Evolutionary conservation across 2,797 vertebrate species (phyloP), one percentile per base, ranked within the genome.

Genomic region (Myripristis jacobus): DNA sequence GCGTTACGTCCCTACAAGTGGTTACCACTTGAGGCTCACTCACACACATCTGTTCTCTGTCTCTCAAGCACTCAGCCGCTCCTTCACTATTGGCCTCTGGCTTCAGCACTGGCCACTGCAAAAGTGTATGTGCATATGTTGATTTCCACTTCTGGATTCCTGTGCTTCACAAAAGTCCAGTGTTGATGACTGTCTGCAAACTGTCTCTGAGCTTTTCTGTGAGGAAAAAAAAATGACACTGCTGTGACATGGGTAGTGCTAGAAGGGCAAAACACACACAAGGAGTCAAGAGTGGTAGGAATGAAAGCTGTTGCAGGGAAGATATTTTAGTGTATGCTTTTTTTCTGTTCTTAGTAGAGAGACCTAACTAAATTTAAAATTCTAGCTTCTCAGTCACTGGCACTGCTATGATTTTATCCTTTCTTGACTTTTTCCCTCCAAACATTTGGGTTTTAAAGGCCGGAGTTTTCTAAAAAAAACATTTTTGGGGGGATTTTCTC

Each of bases 11-110:
- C 66, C 71, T 68, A 77, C 66, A 77, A 83, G 83, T 77, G 68
- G 67, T 65, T 80, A 63, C 68, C 80, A 72, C 85, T 89, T 75
- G 55, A 83, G 86, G 62, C 52, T 66, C 80, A 41, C 84, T 82
- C 79, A 73, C 60, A 80, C 86, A 88, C 80, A 86, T n/a, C n/a
- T 89, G 88, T 88, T 91, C 75, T 87, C 89, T 83, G 81, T 86
- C 75, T 78, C 5, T 69, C 62, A 48, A 77, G 70, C 59, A 54
- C 79, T 82, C 77, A 54, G 66, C 64, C 66, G 75, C 79, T 77
- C 60, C 73, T 70, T 56, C 41, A 16, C 63, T 75, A 62, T 70
- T 71, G 73, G 69, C 82, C 84, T 77, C 69, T 79, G 77, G 75
- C 75, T 72, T 64, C 21, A n/a, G 8, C 27, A 61, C 61, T 60